Evolutionary conservation across 2,888 invertebrate genomes (phyloP).

Genomic region (Ischnus inquisitorius): DNA sequence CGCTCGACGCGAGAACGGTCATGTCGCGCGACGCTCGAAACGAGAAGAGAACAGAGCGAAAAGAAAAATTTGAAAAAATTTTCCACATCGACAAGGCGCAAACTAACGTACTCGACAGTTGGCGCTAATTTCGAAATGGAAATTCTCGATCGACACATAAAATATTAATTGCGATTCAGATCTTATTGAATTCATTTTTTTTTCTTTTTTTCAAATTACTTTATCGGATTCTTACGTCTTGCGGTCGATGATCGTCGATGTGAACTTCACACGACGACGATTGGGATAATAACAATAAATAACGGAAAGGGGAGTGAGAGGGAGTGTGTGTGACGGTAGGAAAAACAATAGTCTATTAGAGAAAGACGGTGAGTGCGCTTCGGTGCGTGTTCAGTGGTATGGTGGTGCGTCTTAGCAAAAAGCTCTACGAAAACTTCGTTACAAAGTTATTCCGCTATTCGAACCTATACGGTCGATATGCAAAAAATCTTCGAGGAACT

Average conservation of each 20-base stretch:
- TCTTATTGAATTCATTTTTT: conserved; percentile 11
- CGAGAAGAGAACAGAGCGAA: conserved; percentile 13
- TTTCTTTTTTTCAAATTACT: background rate
- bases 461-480: background rate
- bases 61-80: background rate
- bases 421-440: conserved; percentile 50
- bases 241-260: background rate
- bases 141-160: conserved; percentile 32
- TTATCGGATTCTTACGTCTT: background rate
- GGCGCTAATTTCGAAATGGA: conserved; percentile 44
- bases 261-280: background rate
- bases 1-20: conserved; percentile 44
- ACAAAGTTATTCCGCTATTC: conserved; percentile 39
- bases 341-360: background rate
- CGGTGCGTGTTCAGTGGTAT: conserved; percentile 15
- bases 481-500: background rate
- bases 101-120: background rate
- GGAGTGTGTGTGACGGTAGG: background rate
- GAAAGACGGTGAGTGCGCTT: conserved; percentile 20
- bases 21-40: conserved; percentile 6
- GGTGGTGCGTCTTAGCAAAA: conserved; percentile 37
- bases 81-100: background rate
- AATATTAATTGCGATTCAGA: conserved; percentile 12
- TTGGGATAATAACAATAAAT: conserved; percentile 22
- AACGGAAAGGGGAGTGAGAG: background rate